Evolutionary conservation across 2,797 vertebrate genomes (phyloP).

Genomic region (Pseudochaenichthys georgianus): DNA sequence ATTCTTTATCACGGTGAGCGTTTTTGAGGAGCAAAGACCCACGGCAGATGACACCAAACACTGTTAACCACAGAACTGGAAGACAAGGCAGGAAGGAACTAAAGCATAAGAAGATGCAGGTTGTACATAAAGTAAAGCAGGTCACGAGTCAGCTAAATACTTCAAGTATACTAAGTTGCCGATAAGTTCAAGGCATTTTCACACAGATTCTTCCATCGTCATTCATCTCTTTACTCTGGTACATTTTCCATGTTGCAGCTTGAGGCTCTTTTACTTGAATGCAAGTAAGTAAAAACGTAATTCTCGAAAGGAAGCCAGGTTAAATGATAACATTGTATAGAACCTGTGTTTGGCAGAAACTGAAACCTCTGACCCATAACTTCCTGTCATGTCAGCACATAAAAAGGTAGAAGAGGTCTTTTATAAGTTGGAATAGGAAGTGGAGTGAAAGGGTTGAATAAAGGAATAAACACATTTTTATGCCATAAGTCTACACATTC

Average conservation of each 20-base stretch:
- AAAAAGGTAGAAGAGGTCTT: neutral
- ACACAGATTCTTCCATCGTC: neutral
- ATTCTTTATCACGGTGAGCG: constrained; percentile 52
- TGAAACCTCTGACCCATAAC: constrained; percentile 27
- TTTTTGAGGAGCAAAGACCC: constrained; percentile 35
- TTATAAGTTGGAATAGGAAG: neutral
- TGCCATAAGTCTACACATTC: too few species aligned
- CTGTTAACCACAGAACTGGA: constrained; percentile 11
- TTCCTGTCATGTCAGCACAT: constrained; percentile 17
- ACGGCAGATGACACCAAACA: constrained; percentile 30
- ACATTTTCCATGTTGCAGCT: neutral
- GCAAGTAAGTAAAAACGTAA: neutral
- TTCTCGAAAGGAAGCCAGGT: neutral
- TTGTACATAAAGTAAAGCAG: constrained; percentile 6
- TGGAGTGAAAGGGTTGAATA: neutral
- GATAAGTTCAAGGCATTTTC: constrained; percentile 1
- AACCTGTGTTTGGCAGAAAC: neutral
- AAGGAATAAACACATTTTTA: too few species aligned
- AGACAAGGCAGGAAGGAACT: constrained; percentile 31
- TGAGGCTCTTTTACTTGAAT: neutral
- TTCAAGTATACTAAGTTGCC: neutral
- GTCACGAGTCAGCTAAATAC: constrained; percentile 27
- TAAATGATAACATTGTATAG: neutral
- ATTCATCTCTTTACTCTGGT: neutral
- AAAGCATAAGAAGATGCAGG: constrained; percentile 35